These are phyloP conservation scores for Bradypodion ventrale DNA, from an alignment of 2,797 vertebrate species.

Conservation along the genomic window DNA sequence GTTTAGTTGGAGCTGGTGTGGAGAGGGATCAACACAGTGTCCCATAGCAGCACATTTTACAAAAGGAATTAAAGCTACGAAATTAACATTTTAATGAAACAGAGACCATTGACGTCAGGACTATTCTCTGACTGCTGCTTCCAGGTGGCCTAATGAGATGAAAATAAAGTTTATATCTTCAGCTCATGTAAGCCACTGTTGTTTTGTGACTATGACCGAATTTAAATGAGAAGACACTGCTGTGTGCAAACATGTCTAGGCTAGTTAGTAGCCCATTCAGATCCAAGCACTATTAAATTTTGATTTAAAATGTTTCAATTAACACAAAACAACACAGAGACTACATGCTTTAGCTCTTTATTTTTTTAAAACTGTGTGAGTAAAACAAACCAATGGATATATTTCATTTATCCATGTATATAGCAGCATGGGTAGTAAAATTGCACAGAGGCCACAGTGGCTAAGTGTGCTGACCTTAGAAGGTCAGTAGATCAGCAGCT, in stretches of 20 bases:
- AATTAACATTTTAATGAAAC: conserved; percentile 84
- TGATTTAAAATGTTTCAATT: conserved; percentile 67
- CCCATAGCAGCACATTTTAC: conserved; percentile 70
- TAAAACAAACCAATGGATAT: conserved; percentile 29
- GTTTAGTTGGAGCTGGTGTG: conserved; percentile 41
- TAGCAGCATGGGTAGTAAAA: conserved; percentile 28
- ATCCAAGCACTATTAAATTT: conserved; percentile 62
- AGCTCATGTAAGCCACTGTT: conserved; percentile 73
- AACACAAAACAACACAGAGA: conserved; percentile 39
- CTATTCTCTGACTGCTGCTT: conserved; percentile 75
- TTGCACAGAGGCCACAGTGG: too few species aligned
- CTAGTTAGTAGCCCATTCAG: conserved; percentile 73
- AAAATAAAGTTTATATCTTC: conserved; percentile 81
- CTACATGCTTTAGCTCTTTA: conserved; percentile 37
- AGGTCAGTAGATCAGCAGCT: too few species aligned
- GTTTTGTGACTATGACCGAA: conserved; percentile 78
- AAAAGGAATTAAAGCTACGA: conserved; percentile 78
- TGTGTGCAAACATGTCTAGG: conserved; percentile 80
- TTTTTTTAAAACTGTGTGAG: conserved; percentile 17
- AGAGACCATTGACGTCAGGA: conserved; percentile 76
- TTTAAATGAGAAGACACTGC: conserved; percentile 79
- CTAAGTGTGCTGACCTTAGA: too few species aligned
- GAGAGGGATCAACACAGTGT: conserved; percentile 72
- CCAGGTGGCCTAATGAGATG: conserved; percentile 82
- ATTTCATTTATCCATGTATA: too few species aligned